phyloP scores from a whole-genome alignment of 92 coral and sea anemone genomes.

The Chrysogorgia sp. region DNA sequence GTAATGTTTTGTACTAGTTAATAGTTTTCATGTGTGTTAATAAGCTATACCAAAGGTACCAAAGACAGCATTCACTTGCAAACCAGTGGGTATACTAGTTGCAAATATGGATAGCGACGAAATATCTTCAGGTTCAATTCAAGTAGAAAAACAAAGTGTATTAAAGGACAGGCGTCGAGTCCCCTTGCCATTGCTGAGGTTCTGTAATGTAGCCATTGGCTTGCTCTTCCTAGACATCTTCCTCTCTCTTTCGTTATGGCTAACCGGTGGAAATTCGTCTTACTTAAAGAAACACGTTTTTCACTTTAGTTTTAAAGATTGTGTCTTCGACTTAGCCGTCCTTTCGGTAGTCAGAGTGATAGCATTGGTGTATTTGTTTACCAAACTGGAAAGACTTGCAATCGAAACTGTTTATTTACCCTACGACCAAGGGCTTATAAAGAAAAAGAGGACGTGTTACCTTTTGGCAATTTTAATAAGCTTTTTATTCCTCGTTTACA shows the following conservation, averaged over 20 bases:
- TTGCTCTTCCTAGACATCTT: slow-evolving; percentile 68
- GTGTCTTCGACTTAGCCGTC: slow-evolving; percentile 80
- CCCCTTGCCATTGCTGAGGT: slow-evolving; percentile 68
- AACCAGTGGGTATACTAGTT: too few species aligned
- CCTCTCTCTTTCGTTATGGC: slow-evolving; percentile 77
- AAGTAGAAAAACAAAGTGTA: neutral
- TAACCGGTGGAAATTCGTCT: slow-evolving; percentile 73
- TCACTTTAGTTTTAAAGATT: slow-evolving; percentile 68
- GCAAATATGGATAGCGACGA: too few species aligned
- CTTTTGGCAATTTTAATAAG: slow-evolving; percentile 61
- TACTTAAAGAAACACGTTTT: slow-evolving; percentile 75
- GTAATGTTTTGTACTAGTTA: too few species aligned
- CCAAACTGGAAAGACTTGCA: slow-evolving; percentile 65
- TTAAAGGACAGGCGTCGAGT: neutral
- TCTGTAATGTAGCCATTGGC: slow-evolving; percentile 63
- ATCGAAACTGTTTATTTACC: slow-evolving; percentile 71
- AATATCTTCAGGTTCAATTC: neutral
- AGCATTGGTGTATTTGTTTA: slow-evolving; percentile 63
- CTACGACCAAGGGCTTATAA: slow-evolving; percentile 62
- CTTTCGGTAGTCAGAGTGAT: slow-evolving; percentile 70
- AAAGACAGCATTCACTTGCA: too few species aligned
- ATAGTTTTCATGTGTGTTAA: too few species aligned
- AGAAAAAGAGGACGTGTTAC: slow-evolving; percentile 63
- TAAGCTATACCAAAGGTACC: too few species aligned
- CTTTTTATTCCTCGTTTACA: slow-evolving; percentile 72